Base-by-base conservation (phyloP, 2,113 vertebrate species). In the Oreocharis arfaki region DNA sequence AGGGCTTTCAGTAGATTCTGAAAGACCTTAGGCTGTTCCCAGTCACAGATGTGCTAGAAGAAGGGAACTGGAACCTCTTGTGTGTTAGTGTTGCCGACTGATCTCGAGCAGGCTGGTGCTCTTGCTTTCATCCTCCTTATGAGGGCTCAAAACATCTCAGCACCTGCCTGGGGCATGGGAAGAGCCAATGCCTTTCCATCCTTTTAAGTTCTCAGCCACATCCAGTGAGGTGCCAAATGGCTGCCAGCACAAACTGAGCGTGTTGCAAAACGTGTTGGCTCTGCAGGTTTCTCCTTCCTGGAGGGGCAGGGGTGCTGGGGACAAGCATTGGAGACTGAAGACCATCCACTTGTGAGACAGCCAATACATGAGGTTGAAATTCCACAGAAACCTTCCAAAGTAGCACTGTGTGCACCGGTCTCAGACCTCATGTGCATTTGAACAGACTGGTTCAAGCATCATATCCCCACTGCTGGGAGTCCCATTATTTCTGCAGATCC, bases 351-450 rank as follows among this genome's bases (percentile, higher is more conserved):
- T 7, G 3, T 56, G 52, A 55, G 39, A 8, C 1, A 2, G 32
- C 53, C 19, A 20, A 2, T 33, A 5, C 0, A 0, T 8, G 24
- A 15, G 35, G 30, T 42, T 17, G 35, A 50, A 46, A 69, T 41
- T 23, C 2, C 18, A 26, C n/a, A 63, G 52, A 57, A 53, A 11
- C 24, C 35, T 44, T 41, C 64, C 37, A 13, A 19, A 57, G 49
- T 0, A 33, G 13, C 1, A 0, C 50, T 12, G 4, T 10, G 13
- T 33, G 16, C 1, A 0, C 30, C 3, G 0, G 13, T 44, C 32
- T 42, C 37, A 57, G 32, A 14, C n/a, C n/a, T 42, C 1, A 0
- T 7, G 16, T 39, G 44, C 5, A 0, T 10, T n/a, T 57, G 37
- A 7, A 27, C 0, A 0, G n/a, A 7, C 22, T 26, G 13, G 14